Base-by-base conservation (phyloP, 92 coral and sea anemone species). In the Parazoanthus swiftii region DNA sequence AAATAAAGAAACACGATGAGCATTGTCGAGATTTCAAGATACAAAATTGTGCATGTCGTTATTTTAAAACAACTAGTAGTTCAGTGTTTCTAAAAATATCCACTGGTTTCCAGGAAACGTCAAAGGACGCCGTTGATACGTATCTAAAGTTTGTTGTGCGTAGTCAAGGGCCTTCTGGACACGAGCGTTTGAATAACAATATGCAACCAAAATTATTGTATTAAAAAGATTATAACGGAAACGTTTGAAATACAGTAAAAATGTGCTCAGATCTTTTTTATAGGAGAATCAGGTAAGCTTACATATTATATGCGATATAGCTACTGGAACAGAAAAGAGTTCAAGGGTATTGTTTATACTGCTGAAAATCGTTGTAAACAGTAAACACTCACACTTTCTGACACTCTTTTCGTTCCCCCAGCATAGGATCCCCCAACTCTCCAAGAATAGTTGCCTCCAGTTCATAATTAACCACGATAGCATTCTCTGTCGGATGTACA, bases 401-500 rank as follows among this genome's bases (percentile, higher is more conserved):
- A 86, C 99, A 97, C 89, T 97, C 97, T 81, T 97, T 97, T 90
- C 98, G 92, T 88, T 97, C 99, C 37, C 98, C 98, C 78, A 97
- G 91, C 99, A 97, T 97, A 11, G 99, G 98, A 85, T 97, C 99
- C 10, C 99, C 99, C 92, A 97, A 81, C 88, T 95, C 98, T 56
- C 99, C 99, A 86, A 97, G 99, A 80, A 97, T 97, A 48, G 96
- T 93, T 13, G 99, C 99, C 86, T 97, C 99, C 91, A 97, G 92
- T 86, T 97, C 99, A 97, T 97, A 97, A 88, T 97, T 97, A 36
- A 97, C 99, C 35, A 97, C 93, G 71, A 97, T 95, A 8, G 99
- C 99, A 46, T 97, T 97, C 93, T 97, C 99, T 59, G 99, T 95
- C 71, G 99, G 99, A 88, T 97, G 99, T 20, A 95, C 95, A 94